phyloP scores from a whole-genome alignment of 2,113 vertebrate species.

The Paraplagusia blochii region DNA sequence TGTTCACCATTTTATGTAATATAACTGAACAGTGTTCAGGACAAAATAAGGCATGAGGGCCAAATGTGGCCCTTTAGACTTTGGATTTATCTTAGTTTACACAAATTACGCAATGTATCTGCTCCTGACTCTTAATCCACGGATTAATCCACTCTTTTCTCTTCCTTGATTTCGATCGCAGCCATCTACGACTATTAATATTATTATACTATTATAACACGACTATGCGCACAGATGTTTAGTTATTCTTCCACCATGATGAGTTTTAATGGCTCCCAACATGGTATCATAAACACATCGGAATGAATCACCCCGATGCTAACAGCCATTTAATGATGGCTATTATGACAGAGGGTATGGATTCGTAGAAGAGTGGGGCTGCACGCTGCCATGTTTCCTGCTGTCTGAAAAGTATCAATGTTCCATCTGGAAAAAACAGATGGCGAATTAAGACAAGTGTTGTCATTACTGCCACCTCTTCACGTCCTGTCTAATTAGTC shows the following conservation, averaged over 20 bases:
- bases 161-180: too few relatives aligned
- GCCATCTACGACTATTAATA: too few relatives aligned
- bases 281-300: slow-evolving; percentile 38
- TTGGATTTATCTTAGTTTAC: too few relatives aligned
- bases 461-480: slow-evolving; percentile 24
- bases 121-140: too few relatives aligned
- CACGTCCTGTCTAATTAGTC: slow-evolving; percentile 56
- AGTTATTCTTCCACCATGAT: slow-evolving; percentile 21
- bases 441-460: slow-evolving; percentile 27
- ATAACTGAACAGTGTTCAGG: too few relatives aligned
- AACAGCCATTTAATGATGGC: slow-evolving; percentile 42
- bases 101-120: too few relatives aligned
- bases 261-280: slow-evolving; percentile 36
- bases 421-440: slow-evolving; percentile 32
- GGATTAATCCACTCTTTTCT: too few relatives aligned
- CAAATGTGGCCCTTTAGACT: too few relatives aligned
- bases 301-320: slow-evolving; percentile 35
- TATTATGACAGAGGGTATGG: slow-evolving; percentile 50
- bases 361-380: not conserved
- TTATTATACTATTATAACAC: too few relatives aligned
- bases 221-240: slow-evolving; percentile 6
- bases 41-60: too few relatives aligned
- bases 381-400: slow-evolving; percentile 6
- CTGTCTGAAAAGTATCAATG: slow-evolving; percentile 38
- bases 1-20: too few relatives aligned